phyloP scores from a whole-genome alignment of 2,797 vertebrate species.

The Euthynnus affinis region DNA sequence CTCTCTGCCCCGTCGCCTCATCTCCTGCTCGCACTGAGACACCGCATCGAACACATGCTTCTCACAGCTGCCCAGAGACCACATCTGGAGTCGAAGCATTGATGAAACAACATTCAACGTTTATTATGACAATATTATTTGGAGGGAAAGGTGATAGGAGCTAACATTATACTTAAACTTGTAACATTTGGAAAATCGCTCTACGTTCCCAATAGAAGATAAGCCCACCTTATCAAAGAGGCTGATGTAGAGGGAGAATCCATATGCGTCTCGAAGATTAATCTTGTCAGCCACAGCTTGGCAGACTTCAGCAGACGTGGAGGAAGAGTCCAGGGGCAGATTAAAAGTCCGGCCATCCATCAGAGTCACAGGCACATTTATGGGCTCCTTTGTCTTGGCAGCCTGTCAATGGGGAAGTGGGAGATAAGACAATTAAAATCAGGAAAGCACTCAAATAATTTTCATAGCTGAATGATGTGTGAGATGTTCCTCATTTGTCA shows the following conservation, averaged over 20 bases:
- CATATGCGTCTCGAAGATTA: constrained; percentile 88
- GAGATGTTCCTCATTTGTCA: not conserved
- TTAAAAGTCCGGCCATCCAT: constrained; percentile 84
- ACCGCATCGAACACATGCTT: constrained; percentile 93
- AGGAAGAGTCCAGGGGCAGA: constrained; percentile 90
- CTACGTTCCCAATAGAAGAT: not conserved
- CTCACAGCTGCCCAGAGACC: constrained; percentile 90
- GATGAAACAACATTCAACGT: not conserved
- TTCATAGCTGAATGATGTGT: not conserved
- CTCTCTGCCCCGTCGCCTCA: constrained; percentile 84
- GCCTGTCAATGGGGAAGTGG: constrained; percentile 82
- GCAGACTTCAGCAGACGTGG: constrained; percentile 91
- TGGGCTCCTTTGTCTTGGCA: constrained; percentile 88
- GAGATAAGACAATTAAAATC: not conserved
- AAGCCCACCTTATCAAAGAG: constrained; percentile 91
- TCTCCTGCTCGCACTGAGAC: constrained; percentile 95
- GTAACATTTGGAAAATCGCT: too few species aligned
- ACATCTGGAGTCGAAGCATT: constrained; percentile 83
- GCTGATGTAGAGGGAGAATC: constrained; percentile 94
- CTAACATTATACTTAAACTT: not conserved
- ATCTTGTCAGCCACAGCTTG: constrained; percentile 83
- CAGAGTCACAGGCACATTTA: constrained; percentile 85
- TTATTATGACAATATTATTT: not conserved
- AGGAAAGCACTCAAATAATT: not conserved
- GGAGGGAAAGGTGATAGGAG: not conserved